Percentiles rank a stretch among this genome's conserved stretches.
Evolutionary conservation across 2,888 invertebrate genomes (phyloP).

Genomic region (Drosophila infuscata): DNA sequence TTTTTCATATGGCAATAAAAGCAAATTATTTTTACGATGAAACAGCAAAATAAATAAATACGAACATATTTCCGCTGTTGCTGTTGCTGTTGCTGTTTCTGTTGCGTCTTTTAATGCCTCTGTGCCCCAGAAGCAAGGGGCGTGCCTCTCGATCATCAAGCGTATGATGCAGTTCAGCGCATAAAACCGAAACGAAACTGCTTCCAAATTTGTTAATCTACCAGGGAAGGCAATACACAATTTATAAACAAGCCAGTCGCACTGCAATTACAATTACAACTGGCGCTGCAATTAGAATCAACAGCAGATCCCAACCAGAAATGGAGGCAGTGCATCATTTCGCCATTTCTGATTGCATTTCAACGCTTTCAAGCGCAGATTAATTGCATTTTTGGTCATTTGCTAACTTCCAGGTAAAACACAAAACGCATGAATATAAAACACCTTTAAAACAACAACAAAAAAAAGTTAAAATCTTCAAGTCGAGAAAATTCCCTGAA

Average conservation of each 20-base stretch:
- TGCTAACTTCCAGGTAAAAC: neutral
- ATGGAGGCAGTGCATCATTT: constrained; percentile 5
- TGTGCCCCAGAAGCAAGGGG: constrained; percentile 35
- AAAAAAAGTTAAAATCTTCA: neutral
- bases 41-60: constrained; percentile 72
- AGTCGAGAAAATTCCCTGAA: neutral
- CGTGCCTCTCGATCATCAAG: constrained; percentile 36
- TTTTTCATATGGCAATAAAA: constrained; percentile 60
- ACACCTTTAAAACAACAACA: neutral
- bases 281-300: constrained; percentile 3
- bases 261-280: constrained; percentile 14
- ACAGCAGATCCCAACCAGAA: neutral
- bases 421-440: too few species aligned
- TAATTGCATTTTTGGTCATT: constrained; percentile 13
- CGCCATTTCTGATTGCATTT: constrained; percentile 1
- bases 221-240: constrained; percentile 19
- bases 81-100: constrained; percentile 27
- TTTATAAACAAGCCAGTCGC: constrained; percentile 24
- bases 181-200: constrained; percentile 17
- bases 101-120: constrained; percentile 50
- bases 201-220: constrained; percentile 45
- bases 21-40: constrained; percentile 76
- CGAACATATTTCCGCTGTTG: constrained; percentile 46
- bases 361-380: neutral
- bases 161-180: constrained; percentile 12